Base-by-base conservation (phyloP, 2,888 invertebrate species). In the Ptycholaimellus sp. region DNA sequence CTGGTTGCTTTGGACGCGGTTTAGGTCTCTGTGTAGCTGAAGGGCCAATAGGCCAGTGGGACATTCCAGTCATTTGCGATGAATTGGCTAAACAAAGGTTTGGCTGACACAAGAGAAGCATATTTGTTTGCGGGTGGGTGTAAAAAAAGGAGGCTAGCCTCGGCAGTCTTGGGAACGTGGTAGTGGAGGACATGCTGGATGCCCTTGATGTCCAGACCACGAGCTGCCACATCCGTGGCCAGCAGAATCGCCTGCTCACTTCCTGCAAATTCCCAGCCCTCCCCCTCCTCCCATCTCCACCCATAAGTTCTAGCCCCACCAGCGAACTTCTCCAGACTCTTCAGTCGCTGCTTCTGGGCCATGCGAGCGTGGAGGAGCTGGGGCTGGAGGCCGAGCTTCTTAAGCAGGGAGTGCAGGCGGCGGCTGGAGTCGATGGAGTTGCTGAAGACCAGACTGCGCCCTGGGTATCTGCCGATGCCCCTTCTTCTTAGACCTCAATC, bases 101-200 rank as follows among this genome's bases (percentile, higher is more conserved):
- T n/a, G n/a, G n/a, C n/a, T n/a, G n/a, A n/a, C n/a, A n/a, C n/a
- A n/a, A n/a, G n/a, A n/a, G n/a, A n/a, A n/a, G n/a, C n/a, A n/a
- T n/a, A n/a, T n/a, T n/a, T n/a, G n/a, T n/a, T n/a, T n/a, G n/a
- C n/a, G n/a, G n/a, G n/a, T n/a, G n/a, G n/a, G n/a, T n/a, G n/a
- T n/a, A n/a, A n/a, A n/a, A n/a, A n/a, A n/a, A n/a, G n/a, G n/a
- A n/a, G n/a, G n/a, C n/a, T n/a, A n/a, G n/a, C 73, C 66, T 93
- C 90, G 7, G 79, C 77, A 0, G 87, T 87, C 49, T 77, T 70
- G 0, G 90, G 90, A 2, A 90, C 83, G 59, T 79, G 87, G 63
- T 87, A 96, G 60, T 96, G 96, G 43, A 96, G 69, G 2, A 96
- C 90, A 63, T 90, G 83, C 47, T 87, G 73, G 2, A 96, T 75